A percentile compares a stretch with the other conserved stretches of the same genome.
phyloP scores from a whole-genome alignment of 2,888 invertebrate genomes.

The Dendrolimus pini region DNA sequence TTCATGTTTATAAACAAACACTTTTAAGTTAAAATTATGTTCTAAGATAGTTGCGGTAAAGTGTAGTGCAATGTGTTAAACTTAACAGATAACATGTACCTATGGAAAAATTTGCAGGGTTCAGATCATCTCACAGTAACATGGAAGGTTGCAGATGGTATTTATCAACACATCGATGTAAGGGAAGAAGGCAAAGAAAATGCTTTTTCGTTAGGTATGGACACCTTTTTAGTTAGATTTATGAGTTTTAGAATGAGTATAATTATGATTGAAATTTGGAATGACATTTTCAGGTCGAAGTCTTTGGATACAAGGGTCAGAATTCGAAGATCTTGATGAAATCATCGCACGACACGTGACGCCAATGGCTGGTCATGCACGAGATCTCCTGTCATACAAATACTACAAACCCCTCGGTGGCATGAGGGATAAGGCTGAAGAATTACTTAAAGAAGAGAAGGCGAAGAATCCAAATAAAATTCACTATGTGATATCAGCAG shows the following conservation, averaged over 20 bases:
- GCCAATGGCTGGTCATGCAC: constrained; percentile 95
- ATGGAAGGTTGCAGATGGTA: constrained; percentile 97
- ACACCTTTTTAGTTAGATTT: not conserved
- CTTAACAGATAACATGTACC: no score
- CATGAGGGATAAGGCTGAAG: constrained; percentile 91
- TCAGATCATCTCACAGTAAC: constrained; percentile 97
- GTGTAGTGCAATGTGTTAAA: no score
- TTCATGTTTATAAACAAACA: no score
- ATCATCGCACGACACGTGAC: constrained; percentile 97
- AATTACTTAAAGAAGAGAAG: constrained; percentile 91
- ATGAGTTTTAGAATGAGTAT: no score
- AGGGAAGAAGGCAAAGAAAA: constrained; percentile 97
- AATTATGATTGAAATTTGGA: no score
- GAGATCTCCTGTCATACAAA: constrained; percentile 94
- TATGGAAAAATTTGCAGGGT: constrained; percentile 67
- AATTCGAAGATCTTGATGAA: constrained; percentile 99
- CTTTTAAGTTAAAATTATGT: no score
- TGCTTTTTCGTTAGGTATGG: constrained; percentile 92
- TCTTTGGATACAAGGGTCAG: constrained; percentile 92
- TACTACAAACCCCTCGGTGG: constrained; percentile 90
- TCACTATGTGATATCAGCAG: constrained; percentile 90
- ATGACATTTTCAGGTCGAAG: constrained; percentile 53
- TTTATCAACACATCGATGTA: constrained; percentile 97
- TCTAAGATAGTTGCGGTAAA: no score
- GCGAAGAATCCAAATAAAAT: constrained; percentile 91